Evolutionary conservation across 2,888 invertebrate genomes (phyloP).

Genomic region (Oligia fasciuncula): DNA sequence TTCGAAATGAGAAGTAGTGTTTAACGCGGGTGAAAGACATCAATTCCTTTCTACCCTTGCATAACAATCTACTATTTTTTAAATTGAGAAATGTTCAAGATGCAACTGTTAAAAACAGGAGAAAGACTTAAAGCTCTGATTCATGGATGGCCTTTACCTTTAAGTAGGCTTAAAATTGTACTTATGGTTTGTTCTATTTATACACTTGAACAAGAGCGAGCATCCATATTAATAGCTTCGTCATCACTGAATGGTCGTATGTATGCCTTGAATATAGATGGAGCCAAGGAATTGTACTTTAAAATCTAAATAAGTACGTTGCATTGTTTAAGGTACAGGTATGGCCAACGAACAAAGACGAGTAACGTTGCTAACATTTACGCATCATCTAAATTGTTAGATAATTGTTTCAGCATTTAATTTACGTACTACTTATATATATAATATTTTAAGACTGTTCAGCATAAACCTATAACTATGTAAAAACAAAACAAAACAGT

Average conservation of each 20-base stretch:
- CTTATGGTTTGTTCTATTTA: constrained; percentile 11
- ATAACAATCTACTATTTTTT: too few species aligned
- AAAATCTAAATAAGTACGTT: constrained; percentile 10
- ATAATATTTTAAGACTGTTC: too few species aligned
- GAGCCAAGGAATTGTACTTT: constrained; percentile 17
- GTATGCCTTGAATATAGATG: constrained; percentile 42
- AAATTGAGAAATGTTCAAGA: background rate
- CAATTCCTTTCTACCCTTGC: too few species aligned
- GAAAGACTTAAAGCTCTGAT: background rate
- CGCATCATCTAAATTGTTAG: background rate
- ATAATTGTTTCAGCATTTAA: background rate
- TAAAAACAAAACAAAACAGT: too few species aligned
- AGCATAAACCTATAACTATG: too few species aligned
- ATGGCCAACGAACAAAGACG: background rate
- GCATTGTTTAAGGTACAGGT: constrained; percentile 2
- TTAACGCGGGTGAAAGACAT: too few species aligned
- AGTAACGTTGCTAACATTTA: background rate
- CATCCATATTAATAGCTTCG: constrained; percentile 28
- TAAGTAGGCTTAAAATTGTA: background rate
- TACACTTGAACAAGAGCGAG: constrained; percentile 10
- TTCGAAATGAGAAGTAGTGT: too few species aligned
- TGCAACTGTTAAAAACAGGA: background rate
- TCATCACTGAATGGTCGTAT: background rate
- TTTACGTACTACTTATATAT: background rate
- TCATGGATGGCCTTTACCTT: background rate